A percentile compares a stretch with the other conserved stretches of the same genome.
phyloP scores from a whole-genome alignment of 2,888 invertebrate species.

The Liodrosophila aerea region DNA sequence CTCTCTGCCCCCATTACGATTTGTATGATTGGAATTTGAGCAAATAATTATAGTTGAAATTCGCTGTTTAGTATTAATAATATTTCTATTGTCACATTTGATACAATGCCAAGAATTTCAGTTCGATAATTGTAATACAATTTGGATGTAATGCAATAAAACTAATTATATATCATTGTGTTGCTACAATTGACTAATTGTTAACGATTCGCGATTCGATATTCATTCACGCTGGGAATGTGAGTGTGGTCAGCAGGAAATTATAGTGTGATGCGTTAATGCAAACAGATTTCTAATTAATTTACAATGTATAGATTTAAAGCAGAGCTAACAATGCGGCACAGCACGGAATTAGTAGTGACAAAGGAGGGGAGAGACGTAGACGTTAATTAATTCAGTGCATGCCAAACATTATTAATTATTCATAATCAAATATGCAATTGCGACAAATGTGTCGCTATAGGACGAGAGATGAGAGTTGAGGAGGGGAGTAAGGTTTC shows the following conservation, averaged over 20 bases:
- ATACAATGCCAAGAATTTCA: too few species aligned
- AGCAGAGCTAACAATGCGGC: slow-evolving; percentile 31
- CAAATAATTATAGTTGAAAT: too few species aligned
- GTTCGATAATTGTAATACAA: not conserved
- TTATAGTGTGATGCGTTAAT: slow-evolving; percentile 27
- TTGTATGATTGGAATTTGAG: too few species aligned
- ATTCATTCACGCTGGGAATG: slow-evolving; percentile 17
- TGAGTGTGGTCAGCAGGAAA: slow-evolving; percentile 9
- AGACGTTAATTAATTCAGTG: slow-evolving; percentile 74
- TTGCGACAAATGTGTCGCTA: slow-evolving; percentile 52
- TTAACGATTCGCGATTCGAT: slow-evolving; percentile 49
- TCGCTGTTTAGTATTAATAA: too few species aligned
- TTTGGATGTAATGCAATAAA: slow-evolving; percentile 30
- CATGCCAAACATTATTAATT: slow-evolving; percentile 75
- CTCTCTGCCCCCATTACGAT: too few species aligned
- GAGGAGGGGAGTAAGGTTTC: too few species aligned
- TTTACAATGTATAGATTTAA: slow-evolving; percentile 63
- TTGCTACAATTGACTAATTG: slow-evolving; percentile 62
- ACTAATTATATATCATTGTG: slow-evolving; percentile 69
- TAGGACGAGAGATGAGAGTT: slow-evolving; percentile 2
- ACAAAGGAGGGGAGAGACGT: slow-evolving; percentile 6
- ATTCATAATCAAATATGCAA: slow-evolving; percentile 76
- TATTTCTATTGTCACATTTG: too few species aligned
- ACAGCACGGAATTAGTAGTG: slow-evolving; percentile 1
- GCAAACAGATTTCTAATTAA: slow-evolving; percentile 65